Evolutionary conservation across 2,888 invertebrate species (phyloP).

Genomic region (Schrankia costaestrigalis): DNA sequence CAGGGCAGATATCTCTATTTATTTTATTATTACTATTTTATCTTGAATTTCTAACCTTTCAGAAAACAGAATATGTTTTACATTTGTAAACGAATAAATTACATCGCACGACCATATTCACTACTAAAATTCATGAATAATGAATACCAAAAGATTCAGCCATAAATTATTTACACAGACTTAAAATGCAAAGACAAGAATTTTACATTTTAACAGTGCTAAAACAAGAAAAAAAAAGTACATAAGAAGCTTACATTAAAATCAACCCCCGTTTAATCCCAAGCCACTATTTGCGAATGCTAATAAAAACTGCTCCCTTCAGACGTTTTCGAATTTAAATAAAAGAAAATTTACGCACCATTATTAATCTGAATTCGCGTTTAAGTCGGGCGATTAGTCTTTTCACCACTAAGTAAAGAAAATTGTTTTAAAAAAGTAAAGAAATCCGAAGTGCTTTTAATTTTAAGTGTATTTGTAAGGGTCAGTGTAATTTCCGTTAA

Average conservation of each 20-base stretch:
- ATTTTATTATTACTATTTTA: no score
- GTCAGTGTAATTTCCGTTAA: conserved; percentile 18
- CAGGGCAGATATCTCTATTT: no score
- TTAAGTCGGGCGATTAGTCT: conserved; percentile 42
- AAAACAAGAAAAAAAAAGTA: no score
- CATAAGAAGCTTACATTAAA: conserved; percentile 12
- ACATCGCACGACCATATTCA: no score
- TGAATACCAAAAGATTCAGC: no score
- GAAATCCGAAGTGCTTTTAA: conserved; percentile 42
- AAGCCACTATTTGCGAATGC: conserved; percentile 22
- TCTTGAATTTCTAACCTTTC: no score
- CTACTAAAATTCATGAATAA: no score
- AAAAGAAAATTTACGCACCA: conserved; percentile 26
- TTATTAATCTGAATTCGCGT: conserved; percentile 39
- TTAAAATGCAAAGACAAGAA: neutral
- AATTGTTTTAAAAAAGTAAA: no score
- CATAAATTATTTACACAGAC: neutral
- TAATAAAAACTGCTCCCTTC: conserved; percentile 24
- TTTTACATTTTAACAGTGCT: neutral
- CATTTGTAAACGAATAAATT: no score
- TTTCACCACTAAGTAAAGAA: conserved; percentile 22
- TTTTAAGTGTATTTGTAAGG: conserved; percentile 57
- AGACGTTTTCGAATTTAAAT: conserved; percentile 26
- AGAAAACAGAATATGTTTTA: no score
- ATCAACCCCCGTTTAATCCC: conserved; percentile 9